Evolutionary conservation across 2,113 vertebrate genomes (phyloP), one percentile per base, ranked within the genome.

Genomic region (Merops nubicus): DNA sequence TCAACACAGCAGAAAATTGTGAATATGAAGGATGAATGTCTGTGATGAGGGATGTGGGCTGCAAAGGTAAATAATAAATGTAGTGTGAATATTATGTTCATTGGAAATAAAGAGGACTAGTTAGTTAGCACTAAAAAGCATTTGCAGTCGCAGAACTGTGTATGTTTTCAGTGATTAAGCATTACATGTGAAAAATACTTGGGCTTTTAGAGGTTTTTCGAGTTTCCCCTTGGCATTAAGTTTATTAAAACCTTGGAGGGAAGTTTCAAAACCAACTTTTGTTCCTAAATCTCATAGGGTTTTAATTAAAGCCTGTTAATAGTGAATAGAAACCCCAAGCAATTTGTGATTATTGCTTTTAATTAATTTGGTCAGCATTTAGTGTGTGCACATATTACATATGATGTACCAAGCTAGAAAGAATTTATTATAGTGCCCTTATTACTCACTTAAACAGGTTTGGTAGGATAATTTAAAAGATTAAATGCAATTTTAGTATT

Each of bases 1-100:
- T 96, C 95, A 68, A 84, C 92, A 97, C 95, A 95, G 95, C 85
- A 81, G 88, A 95, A 97, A 96, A 91, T 91, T 97, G 94, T 94
- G 93, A 94, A 87, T 89, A 80, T 89, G 91, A 96, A 94, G 69
- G 92, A 91, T 87, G 51, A 94, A 92, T 91, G 83, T 96, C 93
- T 95, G 91, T 78, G 68, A 91, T 94, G 96, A 94, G 93, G 88
- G 92, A 94, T 96, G 96, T 97, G 96, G 93, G 88, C 80, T 94
- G 72, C 83, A 94, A 88, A 96, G 84, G 94, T 95, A 96, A 97
- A 97, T 96, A 97, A 92, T 92, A 96, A 93, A 95, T 91, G 85
- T 88, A 93, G 69, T 94, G 95, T 89, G 90, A 95, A 93, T 95
- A 70, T 91, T 96, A 86, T 48, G 67, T 82, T 94, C 88, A 93